phyloP scores from a whole-genome alignment of 2,113 vertebrate species.

The Microcebus griseorufus region DNA sequence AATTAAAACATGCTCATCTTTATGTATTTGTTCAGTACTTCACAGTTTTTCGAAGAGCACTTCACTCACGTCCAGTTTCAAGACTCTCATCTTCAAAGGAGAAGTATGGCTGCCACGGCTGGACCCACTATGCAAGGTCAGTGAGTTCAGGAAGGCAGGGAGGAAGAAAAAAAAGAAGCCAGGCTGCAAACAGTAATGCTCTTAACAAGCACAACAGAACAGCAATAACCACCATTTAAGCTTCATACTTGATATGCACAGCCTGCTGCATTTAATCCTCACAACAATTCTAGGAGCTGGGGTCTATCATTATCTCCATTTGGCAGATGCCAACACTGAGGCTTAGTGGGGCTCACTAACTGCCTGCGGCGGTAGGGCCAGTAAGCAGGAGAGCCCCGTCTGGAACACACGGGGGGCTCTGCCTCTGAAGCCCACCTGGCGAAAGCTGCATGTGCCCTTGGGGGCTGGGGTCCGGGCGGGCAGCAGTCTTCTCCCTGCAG shows the following conservation, averaged over 20 bases:
- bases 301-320: not conserved
- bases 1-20: not conserved
- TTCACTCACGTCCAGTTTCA: not conserved
- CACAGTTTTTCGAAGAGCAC: not conserved
- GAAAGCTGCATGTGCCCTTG: too few relatives aligned
- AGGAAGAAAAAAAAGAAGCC: not conserved
- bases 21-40: not conserved
- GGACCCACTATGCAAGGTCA: not conserved
- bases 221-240: not conserved
- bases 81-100: not conserved
- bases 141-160: not conserved
- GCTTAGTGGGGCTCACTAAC: not conserved
- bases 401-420: not conserved
- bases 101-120: not conserved
- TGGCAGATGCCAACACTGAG: not conserved
- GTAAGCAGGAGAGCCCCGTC: not conserved
- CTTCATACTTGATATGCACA: accelerated
- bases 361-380: accelerated
- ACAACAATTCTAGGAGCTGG: not conserved
- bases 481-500: accelerated
- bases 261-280: not conserved
- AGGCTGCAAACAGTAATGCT: not conserved
- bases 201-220: accelerated
- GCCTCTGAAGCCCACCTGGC: not conserved
- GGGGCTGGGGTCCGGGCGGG: not conserved